Base-by-base conservation (phyloP, 2,888 invertebrate species). In the Chymomyza procnemis region DNA sequence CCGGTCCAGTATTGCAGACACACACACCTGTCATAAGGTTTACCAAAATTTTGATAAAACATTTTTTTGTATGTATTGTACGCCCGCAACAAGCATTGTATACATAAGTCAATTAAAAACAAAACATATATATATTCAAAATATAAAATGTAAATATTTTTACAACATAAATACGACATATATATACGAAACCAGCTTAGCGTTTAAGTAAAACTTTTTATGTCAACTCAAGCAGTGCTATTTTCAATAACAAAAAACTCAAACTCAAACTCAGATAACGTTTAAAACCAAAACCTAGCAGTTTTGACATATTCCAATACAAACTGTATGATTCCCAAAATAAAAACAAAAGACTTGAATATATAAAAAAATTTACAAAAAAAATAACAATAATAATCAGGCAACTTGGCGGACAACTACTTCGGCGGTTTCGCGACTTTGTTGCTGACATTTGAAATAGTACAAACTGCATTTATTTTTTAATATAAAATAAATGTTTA, bases 1-100 rank as follows among this genome's bases (percentile, higher is more conserved):
- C 89, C 88, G 80, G 80, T 86, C 85, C 88, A 89, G 88, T 89
- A 89, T 89, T 89, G 64, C n/a, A 59, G 12, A 41, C 55, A 69
- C 66, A 64, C 61, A 48, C 48, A 71, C 64, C 65, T 67, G 66
- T 69, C 55, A 79, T n/a, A n/a, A n/a, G 64, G 65, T 47, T 59
- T 67, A 71, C 61, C 69, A 67, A 62, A 65, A 63, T 67, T 71
- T 66, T 59, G 52, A 64, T 66, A n/a, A n/a, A n/a, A 67, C 61
- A 58, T 58, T 21, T 61, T 41, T 73, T 76, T 74, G 66, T 74
- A 74, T 71, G 60, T 69, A 71, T 66, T 66, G 61, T 72, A 72
- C 67, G 61, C 61, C 64, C 64, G 19, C 46, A 56, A 60, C 48
- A 56, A 48, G 8, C 26, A 48, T 9, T 52, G 26, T 26, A 26